These are phyloP conservation scores for Perizoma affinitatum DNA, from an alignment of 2,888 invertebrate genomes.

Conservation along the genomic window DNA sequence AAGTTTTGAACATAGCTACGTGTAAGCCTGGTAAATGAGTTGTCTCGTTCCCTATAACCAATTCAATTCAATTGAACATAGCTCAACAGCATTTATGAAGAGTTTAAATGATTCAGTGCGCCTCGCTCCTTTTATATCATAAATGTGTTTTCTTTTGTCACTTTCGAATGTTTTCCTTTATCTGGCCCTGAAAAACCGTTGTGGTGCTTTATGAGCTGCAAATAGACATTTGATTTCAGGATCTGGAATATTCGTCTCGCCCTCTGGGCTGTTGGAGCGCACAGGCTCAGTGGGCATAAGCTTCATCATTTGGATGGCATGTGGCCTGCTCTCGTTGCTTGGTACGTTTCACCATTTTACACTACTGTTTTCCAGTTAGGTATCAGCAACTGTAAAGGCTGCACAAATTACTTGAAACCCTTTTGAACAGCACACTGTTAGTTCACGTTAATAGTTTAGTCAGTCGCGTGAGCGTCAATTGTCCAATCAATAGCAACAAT, in stretches of 20 bases:
- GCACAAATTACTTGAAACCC: constrained; percentile 10
- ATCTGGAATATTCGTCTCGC: constrained; percentile 99
- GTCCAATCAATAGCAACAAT: constrained; percentile 38
- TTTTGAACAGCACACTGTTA: constrained; percentile 12
- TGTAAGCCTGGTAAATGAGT: no score
- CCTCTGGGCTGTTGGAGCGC: constrained; percentile 95
- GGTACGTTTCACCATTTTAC: constrained; percentile 83
- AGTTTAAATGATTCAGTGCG: no score
- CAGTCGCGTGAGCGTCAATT: constrained; percentile 31
- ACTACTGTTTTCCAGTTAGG: not conserved
- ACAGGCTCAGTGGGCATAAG: constrained; percentile 97
- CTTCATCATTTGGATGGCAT: constrained; percentile 97
- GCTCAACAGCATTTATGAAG: no score
- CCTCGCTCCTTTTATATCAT: no score
- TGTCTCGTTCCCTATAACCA: no score
- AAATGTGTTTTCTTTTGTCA: no score
- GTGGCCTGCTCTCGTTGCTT: constrained; percentile 94
- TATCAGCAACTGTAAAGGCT: constrained; percentile 1
- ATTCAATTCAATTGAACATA: no score
- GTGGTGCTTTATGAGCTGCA: not conserved
- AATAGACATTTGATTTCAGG: constrained; percentile 82
- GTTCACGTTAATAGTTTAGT: constrained; percentile 26
- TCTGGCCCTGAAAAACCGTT: no score
- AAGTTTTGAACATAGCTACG: no score
- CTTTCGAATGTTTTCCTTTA: no score